A percentile compares a stretch with the other conserved stretches of the same genome.
phyloP scores from a whole-genome alignment of 2,797 vertebrate genomes.

The Monodelphis domestica region DNA sequence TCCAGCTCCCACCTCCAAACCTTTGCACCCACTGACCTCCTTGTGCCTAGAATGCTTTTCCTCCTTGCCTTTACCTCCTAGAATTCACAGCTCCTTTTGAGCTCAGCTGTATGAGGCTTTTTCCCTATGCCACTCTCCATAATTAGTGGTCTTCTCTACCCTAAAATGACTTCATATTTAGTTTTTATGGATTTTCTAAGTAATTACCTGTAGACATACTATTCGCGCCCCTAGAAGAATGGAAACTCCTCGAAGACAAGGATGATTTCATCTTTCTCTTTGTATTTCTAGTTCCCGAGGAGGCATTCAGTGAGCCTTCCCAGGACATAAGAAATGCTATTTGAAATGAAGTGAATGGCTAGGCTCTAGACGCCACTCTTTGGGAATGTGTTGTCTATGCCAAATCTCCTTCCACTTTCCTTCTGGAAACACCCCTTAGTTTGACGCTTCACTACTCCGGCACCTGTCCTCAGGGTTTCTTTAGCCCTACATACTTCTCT shows the following conservation, averaged over 20 bases:
- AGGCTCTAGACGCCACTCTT: neutral
- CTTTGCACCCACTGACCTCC: neutral
- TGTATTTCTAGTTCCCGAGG: neutral
- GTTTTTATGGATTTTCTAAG: neutral
- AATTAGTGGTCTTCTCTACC: neutral
- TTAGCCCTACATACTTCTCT: neutral
- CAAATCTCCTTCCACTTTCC: conserved; percentile 16
- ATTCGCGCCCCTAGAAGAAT: neutral
- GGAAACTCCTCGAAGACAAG: neutral
- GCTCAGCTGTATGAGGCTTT: neutral
- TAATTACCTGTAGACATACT: neutral
- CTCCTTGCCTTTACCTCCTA: neutral
- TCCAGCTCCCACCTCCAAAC: neutral
- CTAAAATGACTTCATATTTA: neutral
- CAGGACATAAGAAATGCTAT: neutral
- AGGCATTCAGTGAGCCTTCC: neutral
- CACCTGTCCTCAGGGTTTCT: conserved; percentile 1
- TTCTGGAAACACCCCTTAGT: neutral
- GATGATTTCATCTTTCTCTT: neutral
- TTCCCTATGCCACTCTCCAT: neutral
- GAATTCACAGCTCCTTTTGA: too few relatives aligned
- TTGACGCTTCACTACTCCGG: neutral
- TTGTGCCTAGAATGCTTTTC: neutral
- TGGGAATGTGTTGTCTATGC: neutral
- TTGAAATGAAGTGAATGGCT: neutral